Evolutionary conservation across 1,140 invertebrate genomes (phyloP), one percentile per base, ranked within the genome.

Genomic region (Drosophila arawakana): DNA sequence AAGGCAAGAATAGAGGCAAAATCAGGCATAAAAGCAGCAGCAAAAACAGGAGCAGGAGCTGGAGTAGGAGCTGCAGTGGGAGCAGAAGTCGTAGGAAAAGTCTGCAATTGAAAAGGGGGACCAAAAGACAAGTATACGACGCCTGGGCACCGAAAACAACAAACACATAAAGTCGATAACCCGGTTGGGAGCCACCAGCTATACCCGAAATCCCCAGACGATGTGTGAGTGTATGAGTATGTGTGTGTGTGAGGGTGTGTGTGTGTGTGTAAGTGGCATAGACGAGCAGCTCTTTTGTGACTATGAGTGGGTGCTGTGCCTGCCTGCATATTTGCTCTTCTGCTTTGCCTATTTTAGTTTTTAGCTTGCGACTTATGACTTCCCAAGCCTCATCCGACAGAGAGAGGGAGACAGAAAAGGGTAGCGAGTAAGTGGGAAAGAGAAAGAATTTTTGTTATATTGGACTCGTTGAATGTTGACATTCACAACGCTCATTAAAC

Each of bases 161-260:
- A 88, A 88, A 88, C 83, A 89, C 77, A 78, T 83, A 88, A 88
- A 88, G 84, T 88, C 83, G 83, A 88, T 88, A 88, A 83, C 83
- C 83, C 82, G 80, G 80, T 77, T 69, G 70, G 54, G 63, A 61
- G 54, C 69, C 54, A 62, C 57, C 52, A 61, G 60, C 68, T 49
- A 71, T 50, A 71, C 18, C 61, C 66, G 49, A 74, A 74, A 74
- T 65, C 58, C 66, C 72, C 35, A 72, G 59, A 52, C 49, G 41
- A 57, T 57, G 55, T 18, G 18, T 46, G 11, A 25, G 44, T 75
- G 78, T 77, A 73, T 69, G 43, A 63, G 34, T 82, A 55, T 68
- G 65, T 82, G 60, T 68, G 65, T 80, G 66, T 81, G 69, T 59
- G 73, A 73, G 65, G 43, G 44, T 55, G 21, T 47, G 37, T 60